A percentile compares a stretch with the other conserved stretches of the same genome.
phyloP scores from a whole-genome alignment of 2,888 invertebrate genomes.

The Spisula subtruncata region DNA sequence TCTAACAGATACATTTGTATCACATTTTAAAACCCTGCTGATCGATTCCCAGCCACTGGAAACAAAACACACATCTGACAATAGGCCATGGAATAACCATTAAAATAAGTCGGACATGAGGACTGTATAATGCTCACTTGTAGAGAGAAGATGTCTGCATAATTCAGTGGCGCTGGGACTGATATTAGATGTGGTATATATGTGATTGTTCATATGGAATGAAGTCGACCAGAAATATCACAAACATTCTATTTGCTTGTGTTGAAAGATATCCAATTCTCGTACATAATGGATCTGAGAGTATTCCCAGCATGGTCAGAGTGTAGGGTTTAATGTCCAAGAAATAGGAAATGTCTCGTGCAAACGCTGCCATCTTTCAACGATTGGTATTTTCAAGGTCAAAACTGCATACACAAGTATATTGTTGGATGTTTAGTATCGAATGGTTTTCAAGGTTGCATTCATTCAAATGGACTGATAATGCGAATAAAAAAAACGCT shows the following conservation, averaged over 20 bases:
- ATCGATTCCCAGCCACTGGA: constrained; percentile 6
- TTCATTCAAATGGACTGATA: too few relatives aligned
- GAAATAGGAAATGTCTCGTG: neutral
- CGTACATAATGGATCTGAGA: neutral
- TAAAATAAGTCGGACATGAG: neutral
- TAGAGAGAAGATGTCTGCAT: constrained; percentile 17
- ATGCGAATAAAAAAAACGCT: too few relatives aligned
- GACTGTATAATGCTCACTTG: neutral
- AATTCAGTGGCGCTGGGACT: neutral
- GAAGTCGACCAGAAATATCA: neutral
- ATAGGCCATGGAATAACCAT: constrained; percentile 17
- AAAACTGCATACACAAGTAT: neutral
- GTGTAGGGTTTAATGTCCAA: neutral
- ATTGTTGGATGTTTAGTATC: too few relatives aligned
- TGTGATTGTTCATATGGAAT: neutral
- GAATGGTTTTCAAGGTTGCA: too few relatives aligned
- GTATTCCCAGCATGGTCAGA: neutral
- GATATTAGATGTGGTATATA: constrained; percentile 5
- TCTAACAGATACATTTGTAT: constrained; percentile 4
- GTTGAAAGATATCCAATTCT: constrained; percentile 20
- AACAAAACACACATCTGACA: constrained; percentile 28
- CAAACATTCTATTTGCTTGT: neutral
- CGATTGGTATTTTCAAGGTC: neutral
- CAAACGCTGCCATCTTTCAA: neutral
- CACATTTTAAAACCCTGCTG: neutral